Evolutionary conservation across 2,888 invertebrate genomes (phyloP).

Genomic region (Mesorhabditis spiculigera): DNA sequence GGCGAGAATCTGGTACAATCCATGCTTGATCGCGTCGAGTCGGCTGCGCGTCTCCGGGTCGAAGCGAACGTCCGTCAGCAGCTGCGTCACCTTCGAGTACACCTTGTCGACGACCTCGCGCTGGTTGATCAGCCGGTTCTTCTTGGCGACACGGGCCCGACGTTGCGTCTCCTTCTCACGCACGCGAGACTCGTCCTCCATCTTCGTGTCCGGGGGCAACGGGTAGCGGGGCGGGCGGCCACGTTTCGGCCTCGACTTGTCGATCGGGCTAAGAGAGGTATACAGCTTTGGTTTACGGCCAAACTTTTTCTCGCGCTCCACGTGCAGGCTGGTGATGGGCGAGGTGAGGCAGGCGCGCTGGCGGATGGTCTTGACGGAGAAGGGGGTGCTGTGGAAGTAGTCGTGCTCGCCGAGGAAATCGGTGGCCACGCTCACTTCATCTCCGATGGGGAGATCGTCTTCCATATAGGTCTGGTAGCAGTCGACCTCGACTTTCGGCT

Average conservation of each 20-base stretch:
- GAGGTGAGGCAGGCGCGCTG: background rate
- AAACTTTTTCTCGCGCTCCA: background rate
- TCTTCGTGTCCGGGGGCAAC: background rate
- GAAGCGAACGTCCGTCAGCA: background rate
- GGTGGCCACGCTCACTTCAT: background rate
- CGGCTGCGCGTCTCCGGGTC: background rate
- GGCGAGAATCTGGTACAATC: constrained; percentile 1
- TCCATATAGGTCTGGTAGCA: background rate
- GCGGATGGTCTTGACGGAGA: background rate
- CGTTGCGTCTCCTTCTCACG: constrained; percentile 4
- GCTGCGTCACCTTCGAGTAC: background rate
- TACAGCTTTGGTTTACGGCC: background rate
- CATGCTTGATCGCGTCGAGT: background rate
- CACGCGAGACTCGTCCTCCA: background rate
- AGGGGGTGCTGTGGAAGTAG: background rate
- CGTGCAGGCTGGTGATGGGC: background rate
- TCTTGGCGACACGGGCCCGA: constrained; percentile 3
- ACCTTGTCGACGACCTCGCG: constrained; percentile 2
- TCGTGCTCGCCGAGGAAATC: background rate
- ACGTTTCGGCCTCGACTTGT: background rate
- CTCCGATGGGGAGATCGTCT: background rate
- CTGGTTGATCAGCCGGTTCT: background rate
- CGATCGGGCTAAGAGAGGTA: background rate
- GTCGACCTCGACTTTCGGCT: background rate
- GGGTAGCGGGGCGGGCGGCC: background rate